These are phyloP conservation scores for Nycteola revayana DNA, from an alignment of 2,888 invertebrate genomes.

Conservation along the genomic window DNA sequence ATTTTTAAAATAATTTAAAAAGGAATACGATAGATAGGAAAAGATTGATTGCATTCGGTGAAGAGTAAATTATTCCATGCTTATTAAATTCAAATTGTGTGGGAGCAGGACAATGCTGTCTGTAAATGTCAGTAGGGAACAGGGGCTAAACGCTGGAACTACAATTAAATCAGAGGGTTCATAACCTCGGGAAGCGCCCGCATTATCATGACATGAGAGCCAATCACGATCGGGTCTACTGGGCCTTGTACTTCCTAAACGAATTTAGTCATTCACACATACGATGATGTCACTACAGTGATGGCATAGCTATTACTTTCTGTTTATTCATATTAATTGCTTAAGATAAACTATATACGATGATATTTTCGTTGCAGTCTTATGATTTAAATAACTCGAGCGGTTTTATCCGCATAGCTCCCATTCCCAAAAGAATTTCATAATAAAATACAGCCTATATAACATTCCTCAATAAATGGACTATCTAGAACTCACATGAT, in stretches of 20 bases:
- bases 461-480: no score
- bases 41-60: constrained; percentile 18
- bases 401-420: no score
- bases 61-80: constrained; percentile 22
- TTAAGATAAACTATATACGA: no score
- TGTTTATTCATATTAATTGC: constrained; percentile 26
- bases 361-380: no score
- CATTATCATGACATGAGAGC: constrained; percentile 62
- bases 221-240: constrained; percentile 62
- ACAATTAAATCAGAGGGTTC: constrained; percentile 76
- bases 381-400: no score
- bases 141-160: constrained; percentile 54
- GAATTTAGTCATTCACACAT: constrained; percentile 51
- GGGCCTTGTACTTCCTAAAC: constrained; percentile 45
- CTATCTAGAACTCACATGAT: no score
- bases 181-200: constrained; percentile 68
- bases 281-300: constrained; percentile 15
- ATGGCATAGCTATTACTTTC: constrained; percentile 9
- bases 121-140: constrained; percentile 31
- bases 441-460: no score
- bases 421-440: no score
- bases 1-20: no score
- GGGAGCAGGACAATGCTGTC: constrained; percentile 45
- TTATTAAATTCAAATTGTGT: constrained; percentile 35
- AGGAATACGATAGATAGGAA: no score